Conservation (phyloP, 2,888 invertebrate genomes). For the Ochropacha duplaris region DNA sequence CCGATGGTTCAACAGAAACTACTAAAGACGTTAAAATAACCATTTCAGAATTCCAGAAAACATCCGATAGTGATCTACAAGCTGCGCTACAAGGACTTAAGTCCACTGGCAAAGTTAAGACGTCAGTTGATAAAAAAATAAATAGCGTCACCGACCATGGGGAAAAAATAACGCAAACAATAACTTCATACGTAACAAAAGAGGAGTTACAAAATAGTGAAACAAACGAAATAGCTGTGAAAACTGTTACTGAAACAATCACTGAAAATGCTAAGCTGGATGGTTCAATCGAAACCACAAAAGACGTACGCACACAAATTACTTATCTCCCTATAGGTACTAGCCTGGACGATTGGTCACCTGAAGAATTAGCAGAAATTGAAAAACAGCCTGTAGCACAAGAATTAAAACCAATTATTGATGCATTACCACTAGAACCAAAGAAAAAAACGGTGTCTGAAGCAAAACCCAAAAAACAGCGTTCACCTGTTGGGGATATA, state of each 20-base stretch:
- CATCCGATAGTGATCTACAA: conserved; percentile 71
- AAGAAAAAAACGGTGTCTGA: conserved; percentile 44
- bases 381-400: conserved; percentile 53
- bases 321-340: conserved; percentile 76
- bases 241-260: conserved; percentile 73
- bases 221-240: conserved; percentile 70
- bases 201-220: conserved; percentile 68
- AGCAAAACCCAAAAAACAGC: conserved; percentile 60
- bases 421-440: conserved; percentile 41
- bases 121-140: conserved; percentile 74
- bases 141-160: conserved; percentile 73
- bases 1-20: conserved; percentile 82
- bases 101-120: conserved; percentile 71
- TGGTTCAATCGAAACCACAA: conserved; percentile 73
- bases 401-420: conserved; percentile 46
- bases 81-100: conserved; percentile 69
- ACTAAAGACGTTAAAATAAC: conserved; percentile 80
- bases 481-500: conserved; percentile 74
- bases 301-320: conserved; percentile 76
- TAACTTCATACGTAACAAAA: conserved; percentile 71
- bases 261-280: conserved; percentile 70
- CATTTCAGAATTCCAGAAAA: conserved; percentile 76
- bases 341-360: conserved; percentile 72
- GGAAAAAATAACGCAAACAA: conserved; percentile 68
- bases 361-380: conserved; percentile 69